Evolutionary conservation across 2,113 vertebrate genomes (phyloP), one percentile per base, ranked within the genome.

Genomic region (Scolopax mira): DNA sequence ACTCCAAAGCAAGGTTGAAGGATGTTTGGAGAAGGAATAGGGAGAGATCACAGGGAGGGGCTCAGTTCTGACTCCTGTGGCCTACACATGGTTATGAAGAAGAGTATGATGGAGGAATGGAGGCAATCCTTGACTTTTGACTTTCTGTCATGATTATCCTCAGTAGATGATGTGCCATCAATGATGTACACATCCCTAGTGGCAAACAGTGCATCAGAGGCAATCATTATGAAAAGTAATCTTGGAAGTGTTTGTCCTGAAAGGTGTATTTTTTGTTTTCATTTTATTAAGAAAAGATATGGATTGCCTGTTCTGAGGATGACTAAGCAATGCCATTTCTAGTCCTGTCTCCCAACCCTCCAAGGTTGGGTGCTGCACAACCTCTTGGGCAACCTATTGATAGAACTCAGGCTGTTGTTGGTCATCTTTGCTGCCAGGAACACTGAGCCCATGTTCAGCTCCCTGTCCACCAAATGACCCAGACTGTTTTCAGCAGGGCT

Each of bases 101-200:
- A 23, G 57, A 54, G 18, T 3, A 14, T 3, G 55, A n/a, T 30
- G 86, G 73, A 65, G 23, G 41, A 65, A 73, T 14, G n/a, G 46
- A 49, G n/a, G 14, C 7, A 7, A n/a, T 54, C 37, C 22, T 74
- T 0, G 2, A 17, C 30, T 74, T 55, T 7, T 17, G 21, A 11
- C 2, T 1, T 24, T 58, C 57, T 57, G 1, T 48, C 31, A 3
- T 2, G 0, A 9, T 64, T 71, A 21, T 25, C 42, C 48, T 27
- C 70, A 54, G 52, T 17, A 18, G 52, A 17, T 54, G 28, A 54
- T 28, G 17, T 54, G 28, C 52, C 52, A 54, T 54, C 28, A 17
- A 54, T 42, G 41, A 9, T 10, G 10, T 54, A 30, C 52, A 54
- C 52, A 30, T 54, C 28, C 52, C 52, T 54, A 30, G 28, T 54